A percentile compares a stretch with the other conserved stretches of the same genome.
phyloP scores from a whole-genome alignment of 2,113 vertebrate species.

The Sorex fumeus region DNA sequence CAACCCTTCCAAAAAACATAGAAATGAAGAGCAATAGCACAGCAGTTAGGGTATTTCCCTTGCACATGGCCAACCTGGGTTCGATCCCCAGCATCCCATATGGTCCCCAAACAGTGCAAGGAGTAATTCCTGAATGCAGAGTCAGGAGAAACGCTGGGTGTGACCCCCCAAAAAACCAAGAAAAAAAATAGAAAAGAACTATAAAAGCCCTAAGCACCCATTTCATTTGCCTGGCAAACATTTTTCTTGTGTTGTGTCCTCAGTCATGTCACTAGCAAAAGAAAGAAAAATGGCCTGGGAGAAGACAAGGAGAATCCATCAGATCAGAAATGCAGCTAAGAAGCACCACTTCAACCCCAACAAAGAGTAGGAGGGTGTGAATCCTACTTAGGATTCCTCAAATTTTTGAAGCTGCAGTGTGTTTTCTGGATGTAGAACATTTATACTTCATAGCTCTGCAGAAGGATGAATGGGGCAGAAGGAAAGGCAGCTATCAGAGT shows the following conservation, averaged over 20 bases:
- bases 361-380: background rate
- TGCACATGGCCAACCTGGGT: too few relatives aligned
- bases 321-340: background rate
- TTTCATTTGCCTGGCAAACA: background rate
- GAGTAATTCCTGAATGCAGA: too few relatives aligned
- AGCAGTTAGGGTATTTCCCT: too few relatives aligned
- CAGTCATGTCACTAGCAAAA: conserved; percentile 28
- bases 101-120: too few relatives aligned
- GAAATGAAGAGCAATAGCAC: too few relatives aligned
- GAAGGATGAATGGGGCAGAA: background rate
- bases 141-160: too few relatives aligned
- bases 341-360: background rate
- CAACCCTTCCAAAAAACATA: background rate
- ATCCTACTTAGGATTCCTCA: background rate
- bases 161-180: too few relatives aligned
- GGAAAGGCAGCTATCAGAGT: background rate
- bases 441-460: background rate
- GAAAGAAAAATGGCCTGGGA: background rate
- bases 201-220: background rate
- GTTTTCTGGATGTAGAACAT: background rate
- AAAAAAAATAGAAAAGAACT: background rate
- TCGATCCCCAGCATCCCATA: too few relatives aligned
- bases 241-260: background rate
- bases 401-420: background rate
- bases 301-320: background rate